Conservation (phyloP, 2,113 vertebrate genomes). For the Probosciger aterrimus region DNA sequence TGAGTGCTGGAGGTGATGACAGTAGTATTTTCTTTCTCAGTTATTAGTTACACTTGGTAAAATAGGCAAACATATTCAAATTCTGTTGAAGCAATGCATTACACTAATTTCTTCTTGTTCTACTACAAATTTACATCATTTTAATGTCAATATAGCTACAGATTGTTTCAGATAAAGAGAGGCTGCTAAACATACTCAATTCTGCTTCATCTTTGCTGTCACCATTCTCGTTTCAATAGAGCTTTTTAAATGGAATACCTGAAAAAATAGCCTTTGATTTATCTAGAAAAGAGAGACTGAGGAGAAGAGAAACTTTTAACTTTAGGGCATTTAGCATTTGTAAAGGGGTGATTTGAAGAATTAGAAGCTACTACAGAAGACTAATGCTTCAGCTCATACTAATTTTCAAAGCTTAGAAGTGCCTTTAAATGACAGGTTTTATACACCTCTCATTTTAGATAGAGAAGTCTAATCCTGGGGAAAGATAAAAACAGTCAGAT, state of each 20-base stretch:
- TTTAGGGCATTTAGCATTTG: background rate
- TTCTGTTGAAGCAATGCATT: background rate
- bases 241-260: constrained; percentile 15
- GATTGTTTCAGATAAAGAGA: background rate
- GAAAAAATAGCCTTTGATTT: constrained; percentile 5
- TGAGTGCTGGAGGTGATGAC: background rate
- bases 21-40: background rate
- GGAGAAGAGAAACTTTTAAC: background rate
- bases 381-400: background rate
- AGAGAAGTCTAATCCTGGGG: background rate
- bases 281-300: background rate
- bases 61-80: constrained; percentile 20
- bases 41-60: background rate
- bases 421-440: constrained; percentile 3
- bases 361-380: background rate
- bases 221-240: background rate
- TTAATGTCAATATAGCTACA: background rate
- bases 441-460: background rate
- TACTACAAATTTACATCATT: background rate
- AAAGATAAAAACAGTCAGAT: background rate
- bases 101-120: background rate
- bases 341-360: constrained; percentile 3
- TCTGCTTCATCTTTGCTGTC: background rate
- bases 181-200: background rate
- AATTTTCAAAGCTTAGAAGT: background rate